Base-by-base conservation (phyloP, 2,888 invertebrate species). In the Diadegma fenestrale region DNA sequence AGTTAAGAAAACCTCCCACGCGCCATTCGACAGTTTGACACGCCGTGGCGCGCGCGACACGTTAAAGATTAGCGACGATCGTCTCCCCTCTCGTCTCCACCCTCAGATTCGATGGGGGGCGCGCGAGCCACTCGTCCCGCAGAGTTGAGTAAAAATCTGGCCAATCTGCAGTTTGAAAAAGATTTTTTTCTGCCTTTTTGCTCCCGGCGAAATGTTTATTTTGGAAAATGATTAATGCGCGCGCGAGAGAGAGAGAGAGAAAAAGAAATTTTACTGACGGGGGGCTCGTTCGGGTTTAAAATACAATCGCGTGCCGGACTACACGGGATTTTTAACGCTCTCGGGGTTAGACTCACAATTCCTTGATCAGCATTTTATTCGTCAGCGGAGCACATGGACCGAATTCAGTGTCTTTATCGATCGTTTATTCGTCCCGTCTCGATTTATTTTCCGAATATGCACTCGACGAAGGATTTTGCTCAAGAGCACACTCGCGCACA, bases 301-400 rank as follows among this genome's bases (percentile, higher is more conserved):
- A 22, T 26, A 30, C 22, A 22, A 43, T 61, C 37, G 43, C 26
- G 43, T 43, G 43, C 43, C 61, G 61, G 43, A 61, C 22, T 30
- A 48, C 30, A 69, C 69, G 26, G 17, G 26, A 69, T 48, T 30
- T 30, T 48, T 8, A 30, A 30, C 45, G 45, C n/a, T 41, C 51
- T 41, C 51, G 5, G 37, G 41, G 64, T 76, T 69, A 61, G 69
- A 93, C 93, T 93, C 87, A 94, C 93, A 89, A 94, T 92, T 94
- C 93, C 86, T 93, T 94, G 92, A 94, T 94, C 88, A 93, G 92
- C 93, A 94, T 93, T 88, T 92, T 91, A 82, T 88, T 88, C 72
- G 90, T 88, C 87, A 87, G 88, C 86, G 87, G 89, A 90, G 91
- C 92, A 92, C 92, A 92, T 92, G 91, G 90, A 90, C 91, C 87